Evolutionary conservation across 2,888 invertebrate genomes (phyloP), one percentile per base, ranked within the genome.

Genomic region (Archips crataeganus): DNA sequence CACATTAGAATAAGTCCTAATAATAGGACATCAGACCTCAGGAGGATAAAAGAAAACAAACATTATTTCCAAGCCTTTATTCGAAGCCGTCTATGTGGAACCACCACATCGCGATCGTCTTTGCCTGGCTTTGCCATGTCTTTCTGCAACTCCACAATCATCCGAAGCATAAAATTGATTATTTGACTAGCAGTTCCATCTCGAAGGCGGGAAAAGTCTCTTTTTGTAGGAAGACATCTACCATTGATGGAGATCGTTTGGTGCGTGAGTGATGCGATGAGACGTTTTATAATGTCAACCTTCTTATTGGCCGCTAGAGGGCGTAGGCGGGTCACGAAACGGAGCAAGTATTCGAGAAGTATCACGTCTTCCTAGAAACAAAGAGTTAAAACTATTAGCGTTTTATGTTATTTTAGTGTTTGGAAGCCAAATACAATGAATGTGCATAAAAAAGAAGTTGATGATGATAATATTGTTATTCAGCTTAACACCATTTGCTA

Each of bases 311-410:
- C 94, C 3, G 95, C 93, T 73, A 96, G 90, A 0, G 96, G 96
- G 54, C 96, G 95, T 2, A 97, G 89, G 71, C 97, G 96, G 8
- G 95, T 95, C 45, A 97, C 87, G 83, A 97, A 97, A 76, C 96
- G 95, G 10, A 97, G 87, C 8, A 97, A 84, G 85, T 97, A 97
- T 85, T 97, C 97, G n/a, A 97, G 83, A 0, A 97, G 94, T 82
- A 96, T 96, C 74, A 95, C 94, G 77, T 95, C 95, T 80, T 95
- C 96, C 96, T 97, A 89, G 63, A 92, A 93, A 70, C 61, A 76
- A 78, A 42, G 9, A 8, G 2, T 11, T 36, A 0, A 57, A 23
- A 36, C 2, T 36, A 36, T 36, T 5, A 39, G 39, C 5, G 4
- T 39, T 39, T 39, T 39, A 23, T 39, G 39, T 5, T 39, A 4